Evolutionary conservation across 2,113 vertebrate genomes (phyloP).

Genomic region (Etia nguti): DNA sequence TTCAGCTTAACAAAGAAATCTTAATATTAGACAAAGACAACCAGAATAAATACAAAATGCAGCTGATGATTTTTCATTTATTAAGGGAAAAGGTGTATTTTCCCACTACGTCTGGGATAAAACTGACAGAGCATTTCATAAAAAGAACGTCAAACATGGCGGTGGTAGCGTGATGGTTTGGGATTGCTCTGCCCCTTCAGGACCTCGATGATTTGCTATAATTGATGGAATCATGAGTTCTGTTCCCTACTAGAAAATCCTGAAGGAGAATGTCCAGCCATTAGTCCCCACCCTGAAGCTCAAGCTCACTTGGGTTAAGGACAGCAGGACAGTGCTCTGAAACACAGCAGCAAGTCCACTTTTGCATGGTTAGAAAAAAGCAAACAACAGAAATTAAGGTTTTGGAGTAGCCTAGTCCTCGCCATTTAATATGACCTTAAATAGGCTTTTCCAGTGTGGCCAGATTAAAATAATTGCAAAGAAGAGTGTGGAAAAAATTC

Average conservation of each 20-base stretch:
- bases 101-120: background rate
- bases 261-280: background rate
- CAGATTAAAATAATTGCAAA: background rate
- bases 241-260: background rate
- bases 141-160: fast-evolving
- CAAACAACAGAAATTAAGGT: background rate
- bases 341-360: background rate
- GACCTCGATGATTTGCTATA: background rate
- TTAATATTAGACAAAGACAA: background rate
- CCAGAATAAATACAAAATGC: background rate
- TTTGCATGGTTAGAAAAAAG: background rate
- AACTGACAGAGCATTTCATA: background rate
- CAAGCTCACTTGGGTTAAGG: background rate
- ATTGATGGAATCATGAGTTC: background rate
- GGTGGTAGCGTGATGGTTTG: background rate
- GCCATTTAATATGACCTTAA: background rate
- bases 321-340: background rate
- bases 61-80: background rate
- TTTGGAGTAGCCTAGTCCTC: background rate
- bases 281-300: fast-evolving
- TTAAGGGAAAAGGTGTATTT: background rate
- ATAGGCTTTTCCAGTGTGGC: background rate
- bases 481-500: too few relatives aligned
- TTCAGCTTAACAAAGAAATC: background rate
- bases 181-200: fast-evolving